Conservation (phyloP, 2,888 invertebrate genomes). For the Epicampocera succincta region DNA sequence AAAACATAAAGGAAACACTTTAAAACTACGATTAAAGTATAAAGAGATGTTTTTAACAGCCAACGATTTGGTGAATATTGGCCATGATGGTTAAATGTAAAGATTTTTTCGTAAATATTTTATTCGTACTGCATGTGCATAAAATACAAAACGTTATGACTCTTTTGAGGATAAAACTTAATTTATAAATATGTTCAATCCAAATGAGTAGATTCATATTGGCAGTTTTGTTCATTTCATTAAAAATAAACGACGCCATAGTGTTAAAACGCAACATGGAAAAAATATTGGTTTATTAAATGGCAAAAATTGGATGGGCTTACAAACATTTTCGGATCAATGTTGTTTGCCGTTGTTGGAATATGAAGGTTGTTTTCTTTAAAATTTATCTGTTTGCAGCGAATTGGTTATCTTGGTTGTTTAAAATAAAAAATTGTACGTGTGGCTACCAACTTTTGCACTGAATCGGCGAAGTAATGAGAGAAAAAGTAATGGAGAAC, state of each 20-base stretch:
- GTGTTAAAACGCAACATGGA: slow-evolving; percentile 22
- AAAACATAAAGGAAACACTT: slow-evolving; percentile 32
- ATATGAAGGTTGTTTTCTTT: too few species aligned
- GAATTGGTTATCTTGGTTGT: too few species aligned
- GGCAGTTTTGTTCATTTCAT: slow-evolving; percentile 18
- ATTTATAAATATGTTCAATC: slow-evolving; percentile 3
- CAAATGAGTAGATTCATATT: neutral
- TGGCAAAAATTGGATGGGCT: neutral
- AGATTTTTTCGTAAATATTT: slow-evolving; percentile 24
- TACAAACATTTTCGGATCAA: slow-evolving; percentile 11
- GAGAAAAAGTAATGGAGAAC: too few species aligned
- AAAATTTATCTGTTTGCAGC: too few species aligned
- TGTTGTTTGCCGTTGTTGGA: too few species aligned
- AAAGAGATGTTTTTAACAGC: slow-evolving; percentile 44
- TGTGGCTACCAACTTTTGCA: too few species aligned
- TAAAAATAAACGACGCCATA: slow-evolving; percentile 31
- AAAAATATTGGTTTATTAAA: neutral
- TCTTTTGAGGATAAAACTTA: slow-evolving; percentile 17
- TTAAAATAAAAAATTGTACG: too few species aligned
- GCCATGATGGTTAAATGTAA: slow-evolving; percentile 49
- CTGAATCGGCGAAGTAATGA: too few species aligned
- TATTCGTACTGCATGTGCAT: neutral
- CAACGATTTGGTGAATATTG: slow-evolving; percentile 53
- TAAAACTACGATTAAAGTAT: slow-evolving; percentile 34
- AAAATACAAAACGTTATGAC: slow-evolving; percentile 14